Evolutionary conservation across 2,888 invertebrate species (phyloP), one percentile per base, ranked within the genome.

Genomic region (Conchocele bisecta): DNA sequence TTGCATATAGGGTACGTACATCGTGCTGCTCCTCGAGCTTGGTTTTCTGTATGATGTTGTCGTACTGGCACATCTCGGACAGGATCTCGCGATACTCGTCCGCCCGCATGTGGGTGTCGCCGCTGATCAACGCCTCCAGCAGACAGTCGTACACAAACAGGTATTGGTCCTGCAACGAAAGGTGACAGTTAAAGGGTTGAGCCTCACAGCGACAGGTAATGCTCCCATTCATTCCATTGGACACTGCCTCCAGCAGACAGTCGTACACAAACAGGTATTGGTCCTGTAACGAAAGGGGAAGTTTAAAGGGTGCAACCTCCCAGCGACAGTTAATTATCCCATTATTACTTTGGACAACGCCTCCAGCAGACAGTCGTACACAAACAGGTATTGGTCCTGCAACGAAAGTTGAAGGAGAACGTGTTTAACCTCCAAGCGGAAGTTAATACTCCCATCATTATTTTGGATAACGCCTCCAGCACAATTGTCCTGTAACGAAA

Each of bases 261-360:
- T 88, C 87, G 70, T 88, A 87, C 29, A 88, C 86, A 75, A 87
- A 88, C 56, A 88, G 82, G 68, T 88, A 88, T 68, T 88, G 88
- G 76, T 88, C 88, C 87, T 88, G 76, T 3, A 77, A 80, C 53
- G 39, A 24, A 22, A 50, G n/a, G n/a, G n/a, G n/a, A n/a, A n/a
- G n/a, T n/a, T n/a, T n/a, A n/a, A n/a, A n/a, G n/a, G n/a, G n/a
- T n/a, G n/a, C n/a, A n/a, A n/a, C n/a, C n/a, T n/a, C n/a, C n/a
- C n/a, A n/a, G n/a, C n/a, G n/a, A n/a, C n/a, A n/a, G n/a, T n/a
- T n/a, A n/a, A n/a, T n/a, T n/a, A n/a, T n/a, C n/a, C n/a, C n/a
- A n/a, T n/a, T n/a, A n/a, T n/a, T n/a, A n/a, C n/a, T n/a, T n/a
- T 86, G 63, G 86, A 85, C 42, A 88, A 70, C 6, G 87, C 87